phyloP scores from a whole-genome alignment of 2,113 vertebrate genomes.

The Sinosuthora webbiana region DNA sequence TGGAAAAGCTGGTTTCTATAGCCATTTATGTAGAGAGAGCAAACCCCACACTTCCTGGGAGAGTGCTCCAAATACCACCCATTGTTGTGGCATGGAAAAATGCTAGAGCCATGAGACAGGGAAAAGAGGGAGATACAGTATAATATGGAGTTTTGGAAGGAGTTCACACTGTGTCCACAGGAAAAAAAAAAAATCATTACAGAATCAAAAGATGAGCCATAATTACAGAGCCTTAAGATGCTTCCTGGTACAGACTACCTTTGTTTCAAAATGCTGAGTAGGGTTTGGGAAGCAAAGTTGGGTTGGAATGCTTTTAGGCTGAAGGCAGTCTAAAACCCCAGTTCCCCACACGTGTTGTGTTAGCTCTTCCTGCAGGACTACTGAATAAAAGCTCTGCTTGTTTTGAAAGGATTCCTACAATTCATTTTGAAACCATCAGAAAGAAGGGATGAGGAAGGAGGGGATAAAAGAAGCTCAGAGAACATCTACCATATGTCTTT shows the following conservation, averaged over 20 bases:
- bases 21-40: background rate
- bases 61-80: background rate
- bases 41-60: background rate
- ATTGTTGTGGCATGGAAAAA: background rate
- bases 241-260: background rate
- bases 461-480: background rate
- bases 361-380: background rate
- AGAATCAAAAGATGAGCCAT: background rate
- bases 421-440: background rate
- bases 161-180: background rate
- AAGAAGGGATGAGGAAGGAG: background rate
- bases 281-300: background rate
- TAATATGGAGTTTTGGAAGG: background rate
- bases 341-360: background rate
- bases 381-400: background rate
- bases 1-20: background rate
- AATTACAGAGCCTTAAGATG: background rate
- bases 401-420: background rate
- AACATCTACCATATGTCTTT: background rate
- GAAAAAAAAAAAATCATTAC: background rate
- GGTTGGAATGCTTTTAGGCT: background rate
- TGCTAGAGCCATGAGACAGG: background rate
- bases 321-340: background rate
- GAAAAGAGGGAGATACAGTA: background rate
- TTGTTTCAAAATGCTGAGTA: background rate